phyloP scores from a whole-genome alignment of 2,797 vertebrate genomes.

The Ataeniobius toweri region DNA sequence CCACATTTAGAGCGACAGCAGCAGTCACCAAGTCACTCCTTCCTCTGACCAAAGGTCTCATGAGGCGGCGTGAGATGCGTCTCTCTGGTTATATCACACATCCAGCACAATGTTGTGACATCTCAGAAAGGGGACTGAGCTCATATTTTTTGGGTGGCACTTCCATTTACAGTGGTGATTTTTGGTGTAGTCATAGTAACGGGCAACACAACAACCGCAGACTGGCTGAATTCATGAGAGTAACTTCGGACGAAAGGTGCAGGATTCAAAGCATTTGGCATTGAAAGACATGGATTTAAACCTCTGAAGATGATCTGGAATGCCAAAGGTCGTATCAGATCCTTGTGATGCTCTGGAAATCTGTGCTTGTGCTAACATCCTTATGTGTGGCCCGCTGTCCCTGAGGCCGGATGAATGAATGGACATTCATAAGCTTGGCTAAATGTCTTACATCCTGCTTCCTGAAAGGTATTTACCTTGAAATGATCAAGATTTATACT shows the following conservation, averaged over 20 bases:
- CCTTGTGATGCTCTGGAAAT: conserved; percentile 51
- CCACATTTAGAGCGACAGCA: conserved; percentile 13
- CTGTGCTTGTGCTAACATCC: conserved; percentile 40
- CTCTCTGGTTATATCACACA: not conserved
- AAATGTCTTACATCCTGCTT: conserved; percentile 43
- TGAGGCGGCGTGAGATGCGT: not conserved
- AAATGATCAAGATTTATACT: not conserved
- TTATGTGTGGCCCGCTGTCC: conserved; percentile 32
- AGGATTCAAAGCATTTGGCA: not conserved
- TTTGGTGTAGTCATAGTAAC: not conserved
- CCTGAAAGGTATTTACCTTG: conserved; percentile 3
- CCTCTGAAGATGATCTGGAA: conserved; percentile 20
- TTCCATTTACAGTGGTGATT: not conserved
- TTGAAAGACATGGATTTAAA: not conserved
- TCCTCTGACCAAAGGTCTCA: conserved; percentile 4
- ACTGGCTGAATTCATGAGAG: not conserved
- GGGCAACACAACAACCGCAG: not conserved
- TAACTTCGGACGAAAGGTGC: not conserved
- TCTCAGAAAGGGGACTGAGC: conserved; percentile 5
- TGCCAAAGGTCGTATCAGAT: conserved; percentile 28
- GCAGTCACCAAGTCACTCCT: conserved; percentile 19
- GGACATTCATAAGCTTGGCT: conserved; percentile 38
- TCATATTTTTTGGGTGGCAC: not conserved
- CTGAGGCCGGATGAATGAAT: conserved; percentile 50
- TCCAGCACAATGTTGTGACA: not conserved